Percentiles rank a stretch among this genome's conserved stretches.
phyloP scores from a whole-genome alignment of 2,888 invertebrate genomes.

The Apeira syringaria region DNA sequence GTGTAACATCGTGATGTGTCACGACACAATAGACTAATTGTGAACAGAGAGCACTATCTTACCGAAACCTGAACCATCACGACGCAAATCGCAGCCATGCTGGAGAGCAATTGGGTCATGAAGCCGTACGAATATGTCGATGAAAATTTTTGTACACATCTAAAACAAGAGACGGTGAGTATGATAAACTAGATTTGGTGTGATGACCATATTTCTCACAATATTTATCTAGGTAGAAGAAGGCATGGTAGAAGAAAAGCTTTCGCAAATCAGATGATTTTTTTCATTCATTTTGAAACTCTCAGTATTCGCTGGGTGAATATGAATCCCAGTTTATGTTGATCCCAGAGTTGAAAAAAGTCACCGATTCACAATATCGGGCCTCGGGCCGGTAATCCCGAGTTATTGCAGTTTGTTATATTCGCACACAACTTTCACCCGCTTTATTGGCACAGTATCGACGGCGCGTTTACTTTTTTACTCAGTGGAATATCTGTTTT shows the following conservation, averaged over 20 bases:
- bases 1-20: too few relatives aligned
- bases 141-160: conserved; percentile 72
- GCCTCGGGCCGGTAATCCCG: conserved; percentile 72
- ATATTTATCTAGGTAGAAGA: too few relatives aligned
- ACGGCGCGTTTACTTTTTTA: conserved; percentile 41
- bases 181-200: too few relatives aligned
- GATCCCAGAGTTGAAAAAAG: conserved; percentile 66
- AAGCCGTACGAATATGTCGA: conserved; percentile 73
- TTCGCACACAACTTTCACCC: conserved; percentile 44
- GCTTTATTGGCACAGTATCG: conserved; percentile 57
- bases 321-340: conserved; percentile 66
- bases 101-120: conserved; percentile 76
- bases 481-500: not conserved
- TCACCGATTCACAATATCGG: conserved; percentile 68
- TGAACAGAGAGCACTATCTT: conserved; percentile 42
- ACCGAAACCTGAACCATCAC: conserved; percentile 81
- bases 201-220: too few relatives aligned
- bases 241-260: too few relatives aligned
- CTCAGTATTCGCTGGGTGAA: conserved; percentile 48
- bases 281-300: too few relatives aligned
- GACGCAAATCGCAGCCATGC: conserved; percentile 76
- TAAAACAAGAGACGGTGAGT: conserved; percentile 42
- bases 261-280: too few relatives aligned
- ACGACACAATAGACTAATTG: too few relatives aligned
- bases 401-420: conserved; percentile 71